phyloP scores from a whole-genome alignment of 2,888 invertebrate genomes.

The Heliconius aoede region DNA sequence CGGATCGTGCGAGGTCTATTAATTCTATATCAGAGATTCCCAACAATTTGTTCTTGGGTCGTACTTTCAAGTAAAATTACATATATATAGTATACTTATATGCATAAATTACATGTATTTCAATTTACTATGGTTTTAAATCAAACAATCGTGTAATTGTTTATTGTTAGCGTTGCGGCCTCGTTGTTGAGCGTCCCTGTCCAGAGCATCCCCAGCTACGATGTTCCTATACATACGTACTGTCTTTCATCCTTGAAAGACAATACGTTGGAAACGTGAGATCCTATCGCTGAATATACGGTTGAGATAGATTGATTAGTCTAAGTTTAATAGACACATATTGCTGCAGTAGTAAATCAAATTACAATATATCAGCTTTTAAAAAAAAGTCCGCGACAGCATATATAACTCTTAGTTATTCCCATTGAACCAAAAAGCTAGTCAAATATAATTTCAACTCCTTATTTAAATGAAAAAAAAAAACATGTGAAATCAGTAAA shows the following conservation, averaged over 20 bases:
- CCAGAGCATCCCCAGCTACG: conserved; percentile 75
- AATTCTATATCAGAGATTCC: conserved; percentile 58
- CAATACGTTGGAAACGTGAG: conserved; percentile 77
- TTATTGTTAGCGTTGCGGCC: neutral
- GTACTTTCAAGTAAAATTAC: conserved; percentile 12
- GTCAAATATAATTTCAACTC: neutral
- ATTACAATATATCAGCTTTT: too few relatives aligned
- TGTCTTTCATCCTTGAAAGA: too few relatives aligned
- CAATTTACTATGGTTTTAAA: neutral
- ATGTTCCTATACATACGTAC: too few relatives aligned
- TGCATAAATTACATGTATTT: neutral
- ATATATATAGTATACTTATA: neutral
- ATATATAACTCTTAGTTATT: neutral
- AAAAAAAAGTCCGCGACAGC: too few relatives aligned
- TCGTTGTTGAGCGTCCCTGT: conserved; percentile 39
- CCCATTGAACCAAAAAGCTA: neutral
- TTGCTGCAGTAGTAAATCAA: neutral
- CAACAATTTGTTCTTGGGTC: conserved; percentile 11
- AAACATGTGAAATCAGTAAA: neutral
- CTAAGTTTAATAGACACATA: conserved; percentile 12
- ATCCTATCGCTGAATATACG: conserved; percentile 61
- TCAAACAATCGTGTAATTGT: neutral
- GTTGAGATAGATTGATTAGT: conserved; percentile 2
- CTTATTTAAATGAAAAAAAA: neutral
- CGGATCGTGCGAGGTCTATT: conserved; percentile 74